phyloP scores from a whole-genome alignment of 2,888 invertebrate species.

The Idaea dimidiata region DNA sequence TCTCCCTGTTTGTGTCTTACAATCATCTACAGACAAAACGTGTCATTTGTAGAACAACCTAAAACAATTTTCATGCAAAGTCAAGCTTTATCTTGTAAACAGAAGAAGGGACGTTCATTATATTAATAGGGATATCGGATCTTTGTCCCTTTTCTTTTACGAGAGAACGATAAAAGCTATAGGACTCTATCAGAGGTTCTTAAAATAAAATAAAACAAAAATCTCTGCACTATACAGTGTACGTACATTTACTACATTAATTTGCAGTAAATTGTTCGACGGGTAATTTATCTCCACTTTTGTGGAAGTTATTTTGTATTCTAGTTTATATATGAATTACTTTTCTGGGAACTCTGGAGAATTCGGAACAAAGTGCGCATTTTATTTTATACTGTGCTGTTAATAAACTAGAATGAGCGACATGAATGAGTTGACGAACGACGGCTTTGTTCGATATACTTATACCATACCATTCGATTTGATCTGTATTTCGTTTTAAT shows the following conservation, averaged over 20 bases:
- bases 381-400: neutral
- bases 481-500: slow-evolving; percentile 7
- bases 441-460: neutral
- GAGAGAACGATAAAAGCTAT: slow-evolving; percentile 45
- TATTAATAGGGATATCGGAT: slow-evolving; percentile 47
- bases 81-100: slow-evolving; percentile 35
- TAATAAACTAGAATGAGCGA: neutral
- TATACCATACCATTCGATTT: slow-evolving; percentile 9
- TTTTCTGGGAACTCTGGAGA: neutral
- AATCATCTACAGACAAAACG: slow-evolving; percentile 13
- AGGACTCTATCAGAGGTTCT: slow-evolving; percentile 36
- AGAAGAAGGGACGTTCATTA: slow-evolving; percentile 40
- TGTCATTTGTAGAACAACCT: slow-evolving; percentile 20
- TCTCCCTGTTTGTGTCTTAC: neutral
- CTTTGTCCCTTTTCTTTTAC: slow-evolving; percentile 48
- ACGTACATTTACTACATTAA: slow-evolving; percentile 15
- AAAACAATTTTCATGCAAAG: slow-evolving; percentile 27
- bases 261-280: slow-evolving; percentile 27
- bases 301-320: slow-evolving; percentile 1
- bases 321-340: slow-evolving; percentile 3
- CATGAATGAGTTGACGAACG: neutral
- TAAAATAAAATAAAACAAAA: slow-evolving; percentile 46
- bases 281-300: neutral
- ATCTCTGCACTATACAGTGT: slow-evolving; percentile 25
- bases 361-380: neutral